These are phyloP conservation scores for Mercenaria mercenaria DNA, from an alignment of 1,140 invertebrate genomes.

Conservation along the genomic window DNA sequence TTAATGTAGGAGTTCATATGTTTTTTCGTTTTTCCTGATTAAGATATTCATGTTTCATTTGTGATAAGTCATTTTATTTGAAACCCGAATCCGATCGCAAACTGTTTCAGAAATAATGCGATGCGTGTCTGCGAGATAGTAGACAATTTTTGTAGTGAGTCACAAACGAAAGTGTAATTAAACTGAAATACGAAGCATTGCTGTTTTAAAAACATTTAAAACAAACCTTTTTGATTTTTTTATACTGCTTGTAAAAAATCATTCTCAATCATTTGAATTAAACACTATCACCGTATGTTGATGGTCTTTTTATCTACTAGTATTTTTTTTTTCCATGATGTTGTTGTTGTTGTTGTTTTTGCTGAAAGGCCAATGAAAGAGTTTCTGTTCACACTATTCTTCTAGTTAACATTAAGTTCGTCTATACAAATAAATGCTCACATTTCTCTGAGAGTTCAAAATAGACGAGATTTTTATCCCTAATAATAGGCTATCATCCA, in stretches of 20 bases:
- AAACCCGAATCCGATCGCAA: not conserved
- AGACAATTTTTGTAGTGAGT: not conserved
- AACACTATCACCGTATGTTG: no score
- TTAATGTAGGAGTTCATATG: slow-evolving; percentile 1
- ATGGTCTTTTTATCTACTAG: no score
- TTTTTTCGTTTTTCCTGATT: slow-evolving; percentile 43
- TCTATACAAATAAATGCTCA: not conserved
- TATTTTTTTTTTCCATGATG: no score
- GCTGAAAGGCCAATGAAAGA: not conserved
- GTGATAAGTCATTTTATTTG: slow-evolving; percentile 28
- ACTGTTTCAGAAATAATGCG: not conserved
- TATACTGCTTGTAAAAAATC: no score
- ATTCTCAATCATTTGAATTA: no score
- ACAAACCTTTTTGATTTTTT: no score
- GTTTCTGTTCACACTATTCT: not conserved
- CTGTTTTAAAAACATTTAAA: no score
- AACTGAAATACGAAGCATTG: no score
- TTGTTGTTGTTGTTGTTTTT: no score
- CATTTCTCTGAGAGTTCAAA: not conserved
- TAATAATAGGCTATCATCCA: slow-evolving; percentile 66
- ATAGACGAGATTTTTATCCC: slow-evolving; percentile 60
- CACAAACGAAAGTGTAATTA: no score
- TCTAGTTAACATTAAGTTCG: not conserved
- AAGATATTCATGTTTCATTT: slow-evolving; percentile 42
- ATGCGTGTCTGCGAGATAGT: not conserved